Percentiles rank a stretch among this genome's conserved stretches.
Conservation (phyloP, 2,113 vertebrate genomes). For the Fregata magnificens region DNA sequence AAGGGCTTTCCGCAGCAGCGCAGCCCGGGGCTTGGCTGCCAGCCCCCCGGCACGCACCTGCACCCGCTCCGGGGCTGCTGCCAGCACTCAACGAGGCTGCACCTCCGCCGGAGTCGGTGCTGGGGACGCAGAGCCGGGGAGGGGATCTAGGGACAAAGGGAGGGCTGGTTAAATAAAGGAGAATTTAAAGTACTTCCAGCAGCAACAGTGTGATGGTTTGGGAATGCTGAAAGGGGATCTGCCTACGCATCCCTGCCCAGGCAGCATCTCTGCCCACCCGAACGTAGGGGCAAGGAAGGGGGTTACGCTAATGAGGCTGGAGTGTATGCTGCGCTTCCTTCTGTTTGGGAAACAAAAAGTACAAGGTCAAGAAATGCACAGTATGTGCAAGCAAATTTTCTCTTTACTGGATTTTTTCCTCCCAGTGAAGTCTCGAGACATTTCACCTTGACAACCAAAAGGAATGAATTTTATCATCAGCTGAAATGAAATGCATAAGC, state of each 20-base stretch:
- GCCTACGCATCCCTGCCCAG: not conserved
- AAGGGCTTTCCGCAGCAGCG: not conserved
- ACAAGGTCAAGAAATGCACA: not conserved
- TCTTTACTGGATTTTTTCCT: not conserved
- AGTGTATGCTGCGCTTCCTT: not conserved
- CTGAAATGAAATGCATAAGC: not conserved
- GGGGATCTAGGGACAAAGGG: not conserved
- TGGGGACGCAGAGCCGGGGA: not conserved
- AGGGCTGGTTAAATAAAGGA: not conserved
- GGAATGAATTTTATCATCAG: not conserved
- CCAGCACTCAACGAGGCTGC: not conserved
- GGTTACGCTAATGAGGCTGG: not conserved
- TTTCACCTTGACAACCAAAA: not conserved
- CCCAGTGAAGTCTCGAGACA: not conserved
- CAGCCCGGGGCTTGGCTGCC: not conserved
- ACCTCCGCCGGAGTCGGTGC: not conserved
- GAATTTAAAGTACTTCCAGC: not conserved
- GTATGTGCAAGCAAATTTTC: rapidly evolving
- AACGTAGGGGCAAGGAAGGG: not conserved
- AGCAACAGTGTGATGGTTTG: not conserved
- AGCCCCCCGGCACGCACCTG: not conserved
- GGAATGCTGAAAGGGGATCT: not conserved
- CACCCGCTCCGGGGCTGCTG: not conserved
- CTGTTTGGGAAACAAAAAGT: not conserved
- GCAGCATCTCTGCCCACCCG: not conserved